phyloP scores from a whole-genome alignment of 64 coral and sea anemone genomes.

The Cladopsammia gracilis region DNA sequence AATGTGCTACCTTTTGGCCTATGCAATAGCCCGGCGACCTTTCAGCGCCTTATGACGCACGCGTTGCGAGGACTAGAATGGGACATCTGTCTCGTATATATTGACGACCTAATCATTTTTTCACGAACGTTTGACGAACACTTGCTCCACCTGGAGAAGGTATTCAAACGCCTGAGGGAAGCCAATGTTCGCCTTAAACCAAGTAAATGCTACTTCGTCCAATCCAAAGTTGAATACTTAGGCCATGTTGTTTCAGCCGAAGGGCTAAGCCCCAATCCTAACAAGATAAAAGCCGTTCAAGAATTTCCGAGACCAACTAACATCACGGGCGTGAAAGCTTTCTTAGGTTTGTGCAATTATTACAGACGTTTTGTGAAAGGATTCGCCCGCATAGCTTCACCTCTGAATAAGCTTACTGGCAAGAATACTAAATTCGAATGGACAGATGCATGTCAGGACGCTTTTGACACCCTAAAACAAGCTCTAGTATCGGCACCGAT shows the following conservation, averaged over 20 bases:
- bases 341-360: too few species aligned
- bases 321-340: too few species aligned
- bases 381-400: not conserved
- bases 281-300: not conserved
- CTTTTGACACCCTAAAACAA: conserved; percentile 18
- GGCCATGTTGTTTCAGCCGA: conserved; percentile 4
- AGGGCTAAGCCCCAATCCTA: not conserved
- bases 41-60: conserved; percentile 2
- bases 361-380: too few species aligned
- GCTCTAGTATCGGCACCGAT: not conserved
- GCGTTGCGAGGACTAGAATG: not conserved
- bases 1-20: not conserved
- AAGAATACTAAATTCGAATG: not conserved
- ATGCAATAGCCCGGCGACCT: too few species aligned
- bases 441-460: not conserved
- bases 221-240: not conserved
- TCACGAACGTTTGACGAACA: conserved; percentile 21
- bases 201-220: conserved; percentile 20
- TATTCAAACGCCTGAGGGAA: conserved; percentile 2
- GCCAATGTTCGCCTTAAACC: conserved; percentile 19
- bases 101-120: conserved; percentile 17
- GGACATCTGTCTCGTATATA: too few species aligned
- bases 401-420: not conserved
- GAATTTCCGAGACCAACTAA: conserved; percentile 19
- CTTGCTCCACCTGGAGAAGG: conserved; percentile 4